Evolutionary conservation across 2,888 invertebrate species (phyloP).

Genomic region (Limnephilus rhombicus): DNA sequence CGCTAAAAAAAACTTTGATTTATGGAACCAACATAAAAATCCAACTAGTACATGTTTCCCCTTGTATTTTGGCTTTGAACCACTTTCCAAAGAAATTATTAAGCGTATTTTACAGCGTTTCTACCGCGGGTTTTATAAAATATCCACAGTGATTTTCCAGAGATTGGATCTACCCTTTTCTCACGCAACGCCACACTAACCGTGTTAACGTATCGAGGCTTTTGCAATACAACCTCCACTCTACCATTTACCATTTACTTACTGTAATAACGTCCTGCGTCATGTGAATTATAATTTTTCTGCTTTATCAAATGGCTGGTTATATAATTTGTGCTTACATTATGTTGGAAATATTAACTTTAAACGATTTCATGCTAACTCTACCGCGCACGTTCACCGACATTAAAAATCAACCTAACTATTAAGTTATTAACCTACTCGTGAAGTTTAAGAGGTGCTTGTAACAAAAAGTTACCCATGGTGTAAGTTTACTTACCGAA

Average conservation of each 20-base stretch:
- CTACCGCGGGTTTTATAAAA: background rate
- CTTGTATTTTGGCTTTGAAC: background rate
- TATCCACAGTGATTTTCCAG: conserved; percentile 12
- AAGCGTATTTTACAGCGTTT: background rate
- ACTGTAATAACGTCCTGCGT: background rate
- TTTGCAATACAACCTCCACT: background rate
- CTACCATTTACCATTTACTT: background rate
- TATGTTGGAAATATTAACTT: background rate
- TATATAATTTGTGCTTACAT: background rate
- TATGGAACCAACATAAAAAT: background rate
- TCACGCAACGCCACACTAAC: conserved; percentile 11
- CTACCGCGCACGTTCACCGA: background rate
- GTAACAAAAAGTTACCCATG: background rate
- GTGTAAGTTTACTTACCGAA: background rate
- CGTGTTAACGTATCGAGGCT: background rate
- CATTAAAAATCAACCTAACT: background rate
- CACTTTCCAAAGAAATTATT: background rate
- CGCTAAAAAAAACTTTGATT: background rate
- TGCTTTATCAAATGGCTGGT: background rate
- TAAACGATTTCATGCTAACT: background rate
- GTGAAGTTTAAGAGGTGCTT: background rate
- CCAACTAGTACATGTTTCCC: background rate
- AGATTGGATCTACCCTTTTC: conserved; percentile 22
- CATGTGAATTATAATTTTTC: background rate
- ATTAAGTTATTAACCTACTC: background rate